These are phyloP conservation scores for Pelmatolapia mariae DNA, from an alignment of 2,113 vertebrate species.

Conservation along the genomic window DNA sequence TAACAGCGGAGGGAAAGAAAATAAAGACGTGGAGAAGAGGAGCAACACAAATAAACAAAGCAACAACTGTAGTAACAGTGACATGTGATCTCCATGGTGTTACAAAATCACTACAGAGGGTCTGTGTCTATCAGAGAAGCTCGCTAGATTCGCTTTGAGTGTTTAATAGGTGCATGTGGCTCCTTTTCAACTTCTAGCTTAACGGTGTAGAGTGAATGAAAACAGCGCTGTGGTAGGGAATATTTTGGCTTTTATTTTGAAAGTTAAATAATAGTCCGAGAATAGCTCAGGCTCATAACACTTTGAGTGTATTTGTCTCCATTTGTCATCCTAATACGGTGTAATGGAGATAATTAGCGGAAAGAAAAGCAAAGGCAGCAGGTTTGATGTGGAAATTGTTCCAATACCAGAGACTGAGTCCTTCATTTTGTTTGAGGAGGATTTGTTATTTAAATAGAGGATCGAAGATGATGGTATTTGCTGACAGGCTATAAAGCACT, in stretches of 20 bases:
- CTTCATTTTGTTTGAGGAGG: not conserved
- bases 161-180: not conserved
- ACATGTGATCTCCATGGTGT: slow-evolving; percentile 1
- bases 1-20: slow-evolving; percentile 29
- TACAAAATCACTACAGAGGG: not conserved
- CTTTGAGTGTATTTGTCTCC: not conserved
- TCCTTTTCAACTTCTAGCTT: not conserved
- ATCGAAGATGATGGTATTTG: not conserved
- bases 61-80: slow-evolving; percentile 30
- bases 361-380: not conserved
- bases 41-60: slow-evolving; percentile 49
- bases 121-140: not conserved
- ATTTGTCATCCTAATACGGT: not conserved
- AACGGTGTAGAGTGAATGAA: not conserved
- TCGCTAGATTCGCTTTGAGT: not conserved
- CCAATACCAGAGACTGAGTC: not conserved
- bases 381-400: not conserved
- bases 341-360: not conserved
- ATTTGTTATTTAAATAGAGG: not conserved
- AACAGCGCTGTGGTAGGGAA: not conserved
- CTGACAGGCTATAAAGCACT: not conserved
- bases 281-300: not conserved
- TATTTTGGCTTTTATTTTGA: not conserved
- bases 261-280: not conserved
- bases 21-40: slow-evolving; percentile 5